A percentile compares a stretch with the other conserved stretches of the same genome.
phyloP scores from a whole-genome alignment of 2,797 vertebrate species.

The Enteromius paludinosus region DNA sequence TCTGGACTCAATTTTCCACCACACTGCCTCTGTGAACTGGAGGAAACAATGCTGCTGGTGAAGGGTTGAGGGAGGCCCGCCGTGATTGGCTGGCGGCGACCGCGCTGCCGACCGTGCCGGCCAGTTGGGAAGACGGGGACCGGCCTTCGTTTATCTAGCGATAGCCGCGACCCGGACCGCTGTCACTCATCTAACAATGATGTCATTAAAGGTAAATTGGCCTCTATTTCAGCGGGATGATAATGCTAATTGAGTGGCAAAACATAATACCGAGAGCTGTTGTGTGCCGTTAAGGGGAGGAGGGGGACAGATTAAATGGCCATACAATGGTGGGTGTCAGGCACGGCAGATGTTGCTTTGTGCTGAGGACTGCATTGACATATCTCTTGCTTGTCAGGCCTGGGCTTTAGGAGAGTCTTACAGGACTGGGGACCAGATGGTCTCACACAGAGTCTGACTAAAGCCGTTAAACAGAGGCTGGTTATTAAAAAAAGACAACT shows the following conservation, averaged over 20 bases:
- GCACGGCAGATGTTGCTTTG: slow-evolving; percentile 99
- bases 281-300: slow-evolving; percentile 91
- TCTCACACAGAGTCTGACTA: slow-evolving; percentile 85
- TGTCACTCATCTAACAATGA: slow-evolving; percentile 99
- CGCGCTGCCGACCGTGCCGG: slow-evolving; percentile 76
- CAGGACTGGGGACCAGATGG: slow-evolving; percentile 95
- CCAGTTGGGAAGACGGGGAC: slow-evolving; percentile 84
- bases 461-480: slow-evolving; percentile 88
- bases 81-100: slow-evolving; percentile 85
- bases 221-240: slow-evolving; percentile 99
- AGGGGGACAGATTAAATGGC: slow-evolving; percentile 97
- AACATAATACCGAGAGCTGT: slow-evolving; percentile 99
- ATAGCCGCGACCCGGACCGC: slow-evolving; percentile 82
- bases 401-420: slow-evolving; percentile 90
- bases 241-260: slow-evolving; percentile 99
- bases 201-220: slow-evolving; percentile 99
- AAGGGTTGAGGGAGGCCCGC: slow-evolving; percentile 87
- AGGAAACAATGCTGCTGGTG: slow-evolving; percentile 97
- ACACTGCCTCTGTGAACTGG: slow-evolving; percentile 97
- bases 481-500: slow-evolving; percentile 81
- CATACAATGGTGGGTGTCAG: slow-evolving; percentile 96
- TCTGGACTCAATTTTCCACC: slow-evolving; percentile 99
- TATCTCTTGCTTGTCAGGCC: slow-evolving; percentile 96
- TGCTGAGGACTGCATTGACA: slow-evolving; percentile 94
- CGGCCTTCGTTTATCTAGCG: slow-evolving; percentile 86